A percentile compares a stretch with the other conserved stretches of the same genome.
Conservation (phyloP, 2,113 vertebrate genomes). For the Hemiprocne comata region DNA sequence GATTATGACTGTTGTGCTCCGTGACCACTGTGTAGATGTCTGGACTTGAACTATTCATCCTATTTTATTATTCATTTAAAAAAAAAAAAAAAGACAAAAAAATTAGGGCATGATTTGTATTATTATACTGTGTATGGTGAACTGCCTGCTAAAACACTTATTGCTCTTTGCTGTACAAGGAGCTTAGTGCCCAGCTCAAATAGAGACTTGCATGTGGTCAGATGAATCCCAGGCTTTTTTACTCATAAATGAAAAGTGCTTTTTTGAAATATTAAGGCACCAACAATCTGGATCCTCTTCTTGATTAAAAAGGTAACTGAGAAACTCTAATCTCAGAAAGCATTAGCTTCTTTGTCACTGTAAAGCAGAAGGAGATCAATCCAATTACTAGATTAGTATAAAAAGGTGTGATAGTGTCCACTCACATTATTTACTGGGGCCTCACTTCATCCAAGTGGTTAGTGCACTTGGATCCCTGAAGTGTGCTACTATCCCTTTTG, state of each 20-base stretch:
- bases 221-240: background rate
- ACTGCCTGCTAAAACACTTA: background rate
- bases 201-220: background rate
- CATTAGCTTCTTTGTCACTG: background rate
- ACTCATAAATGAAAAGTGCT: background rate
- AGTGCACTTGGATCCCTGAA: background rate
- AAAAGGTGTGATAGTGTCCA: background rate
- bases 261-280: background rate
- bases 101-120: background rate
- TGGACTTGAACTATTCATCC: background rate
- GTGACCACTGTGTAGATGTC: background rate
- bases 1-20: background rate
- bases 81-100: no score
- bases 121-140: background rate
- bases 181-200: background rate
- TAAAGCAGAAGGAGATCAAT: background rate
- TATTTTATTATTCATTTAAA: background rate
- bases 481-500: background rate
- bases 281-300: background rate
- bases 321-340: background rate
- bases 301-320: constrained; percentile 1
- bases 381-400: background rate
- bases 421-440: background rate
- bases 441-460: background rate
- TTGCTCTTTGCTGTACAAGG: background rate